Percentiles rank a stretch among this genome's conserved stretches.
Conservation (phyloP, 2,888 invertebrate species). For the Diarsia brunnea region DNA sequence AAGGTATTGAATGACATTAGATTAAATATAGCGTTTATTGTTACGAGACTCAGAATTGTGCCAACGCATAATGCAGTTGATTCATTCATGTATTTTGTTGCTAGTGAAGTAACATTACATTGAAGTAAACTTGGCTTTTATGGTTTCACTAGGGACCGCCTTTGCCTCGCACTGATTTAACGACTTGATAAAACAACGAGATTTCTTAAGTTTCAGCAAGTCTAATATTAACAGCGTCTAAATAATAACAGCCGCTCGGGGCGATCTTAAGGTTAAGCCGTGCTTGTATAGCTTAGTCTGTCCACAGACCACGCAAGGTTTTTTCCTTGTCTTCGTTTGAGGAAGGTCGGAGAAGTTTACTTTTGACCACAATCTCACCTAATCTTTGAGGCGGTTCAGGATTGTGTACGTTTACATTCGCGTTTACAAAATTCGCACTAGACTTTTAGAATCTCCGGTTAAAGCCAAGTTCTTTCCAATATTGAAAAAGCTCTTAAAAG, state of each 20-base stretch:
- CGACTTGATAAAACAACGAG: background rate
- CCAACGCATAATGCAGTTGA: conserved; percentile 28
- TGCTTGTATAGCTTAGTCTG: background rate
- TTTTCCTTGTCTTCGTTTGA: background rate
- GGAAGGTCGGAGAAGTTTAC: no score
- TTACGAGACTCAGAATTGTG: conserved; percentile 26
- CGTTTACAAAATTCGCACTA: background rate
- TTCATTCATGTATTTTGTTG: conserved; percentile 40
- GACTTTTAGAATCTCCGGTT: background rate
- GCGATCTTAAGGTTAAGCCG: background rate
- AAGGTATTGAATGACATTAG: conserved; percentile 44
- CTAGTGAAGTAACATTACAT: background rate
- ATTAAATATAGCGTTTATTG: conserved; percentile 60
- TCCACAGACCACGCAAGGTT: background rate
- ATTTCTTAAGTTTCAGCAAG: background rate
- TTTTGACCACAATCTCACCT: background rate
- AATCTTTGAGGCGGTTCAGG: background rate
- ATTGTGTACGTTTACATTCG: background rate
- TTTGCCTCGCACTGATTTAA: background rate
- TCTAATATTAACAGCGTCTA: background rate
- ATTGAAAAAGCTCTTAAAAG: background rate
- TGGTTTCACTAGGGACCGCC: background rate
- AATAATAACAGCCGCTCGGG: background rate
- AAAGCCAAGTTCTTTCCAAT: background rate
- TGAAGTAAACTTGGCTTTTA: conserved; percentile 13